These are phyloP conservation scores for Salvelinus alpinus DNA, from an alignment of 2,113 vertebrate species.

Conservation along the genomic window DNA sequence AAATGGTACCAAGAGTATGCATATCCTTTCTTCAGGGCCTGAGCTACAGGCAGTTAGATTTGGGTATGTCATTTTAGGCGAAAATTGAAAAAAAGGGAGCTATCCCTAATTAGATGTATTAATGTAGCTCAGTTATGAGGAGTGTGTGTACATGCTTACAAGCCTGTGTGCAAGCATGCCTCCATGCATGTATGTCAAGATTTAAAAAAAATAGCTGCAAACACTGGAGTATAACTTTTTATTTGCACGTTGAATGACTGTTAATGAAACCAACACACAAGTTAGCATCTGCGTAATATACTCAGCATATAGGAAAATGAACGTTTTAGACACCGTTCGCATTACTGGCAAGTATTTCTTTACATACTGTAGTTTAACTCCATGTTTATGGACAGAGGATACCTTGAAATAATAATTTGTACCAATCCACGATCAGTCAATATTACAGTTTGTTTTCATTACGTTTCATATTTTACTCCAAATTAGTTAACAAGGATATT, in stretches of 20 bases:
- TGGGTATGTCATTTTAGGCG: no score
- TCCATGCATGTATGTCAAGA: not conserved
- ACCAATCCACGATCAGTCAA: not conserved
- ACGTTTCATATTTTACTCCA: not conserved
- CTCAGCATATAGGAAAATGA: constrained; percentile 69
- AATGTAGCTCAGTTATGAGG: no score
- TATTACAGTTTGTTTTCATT: not conserved
- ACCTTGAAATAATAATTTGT: not conserved
- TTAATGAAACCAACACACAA: constrained; percentile 86
- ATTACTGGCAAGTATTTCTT: not conserved
- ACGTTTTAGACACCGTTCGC: constrained; percentile 49
- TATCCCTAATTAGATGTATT: no score
- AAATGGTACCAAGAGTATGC: no score
- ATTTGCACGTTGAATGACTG: constrained; percentile 82
- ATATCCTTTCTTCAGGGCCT: no score
- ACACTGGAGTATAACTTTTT: constrained; percentile 79
- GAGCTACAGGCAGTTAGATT: no score
- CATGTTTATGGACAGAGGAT: not conserved
- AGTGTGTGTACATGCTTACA: no score
- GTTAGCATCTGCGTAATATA: constrained; percentile 79
- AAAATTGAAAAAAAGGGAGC: no score
- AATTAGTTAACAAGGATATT: not conserved
- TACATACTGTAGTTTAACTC: not conserved
- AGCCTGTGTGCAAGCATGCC: not conserved
- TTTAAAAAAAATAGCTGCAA: not conserved